Base-by-base conservation (phyloP, 2,888 invertebrate genomes). In the Microplitis deprimator region DNA sequence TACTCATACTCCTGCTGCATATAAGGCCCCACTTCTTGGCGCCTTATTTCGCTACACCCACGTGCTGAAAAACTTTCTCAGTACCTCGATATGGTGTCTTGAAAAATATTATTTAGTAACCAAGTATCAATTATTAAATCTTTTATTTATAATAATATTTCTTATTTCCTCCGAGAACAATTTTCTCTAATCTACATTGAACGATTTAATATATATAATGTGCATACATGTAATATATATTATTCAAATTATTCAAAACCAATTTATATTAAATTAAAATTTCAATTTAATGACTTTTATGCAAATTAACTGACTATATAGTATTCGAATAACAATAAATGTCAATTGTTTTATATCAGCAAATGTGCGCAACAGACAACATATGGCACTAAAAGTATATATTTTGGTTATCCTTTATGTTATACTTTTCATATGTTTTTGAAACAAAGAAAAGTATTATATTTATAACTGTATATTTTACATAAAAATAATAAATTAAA, bases 41-140 rank as follows among this genome's bases (percentile, higher is more conserved):
- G 68, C 68, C 68, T 77, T 68, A 41, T 64, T 65, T 67, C 65
- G 62, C 67, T 13, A 72, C 68, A 61, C 60, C 62, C 68, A 77
- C 73, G 40, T 73, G 73, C 40, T 20, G 4, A 40, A 39, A 29
- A 67, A 59, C 62, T 68, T 17, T 68, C 78, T 79, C 75, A 75
- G 39, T 50, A 50, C 50, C 13, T 10, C 3, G 10, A 8, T 50
- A 50, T 50, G 50, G 50, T 50, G 50, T 50, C 50, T 50, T 50
- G 50, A 50, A 50, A 50, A 50, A 50, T 50, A 50, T 50, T 50
- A 50, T 50, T 50, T 50, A 50, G 50, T 13, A 13, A 50, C 50
- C 50, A 50, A 13, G 50, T 50, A 13, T 10, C 50, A 50, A 50
- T 13, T 50, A 50, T 50, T 50, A 13, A 50, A 50, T 13, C 13